Evolutionary conservation across 1,140 invertebrate genomes (phyloP).

Genomic region (Diachasmimorpha longicaudata): DNA sequence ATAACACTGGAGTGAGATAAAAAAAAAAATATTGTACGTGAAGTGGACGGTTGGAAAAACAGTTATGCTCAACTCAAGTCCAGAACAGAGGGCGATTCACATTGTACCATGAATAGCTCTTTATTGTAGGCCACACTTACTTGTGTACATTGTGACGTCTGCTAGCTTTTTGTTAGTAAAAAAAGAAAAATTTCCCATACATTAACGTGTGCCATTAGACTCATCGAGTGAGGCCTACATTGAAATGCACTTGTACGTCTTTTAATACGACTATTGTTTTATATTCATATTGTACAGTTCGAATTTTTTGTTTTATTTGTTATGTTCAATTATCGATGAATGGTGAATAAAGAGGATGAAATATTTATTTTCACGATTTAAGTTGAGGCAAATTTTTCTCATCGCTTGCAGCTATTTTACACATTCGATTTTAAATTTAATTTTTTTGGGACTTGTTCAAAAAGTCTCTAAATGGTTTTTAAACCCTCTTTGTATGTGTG

Average conservation of each 20-base stretch:
- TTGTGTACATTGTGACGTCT: constrained; percentile 14
- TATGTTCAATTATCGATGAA: neutral
- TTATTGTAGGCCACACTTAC: constrained; percentile 14
- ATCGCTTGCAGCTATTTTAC: neutral
- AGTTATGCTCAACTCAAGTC: constrained; percentile 1
- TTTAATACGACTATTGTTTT: neutral
- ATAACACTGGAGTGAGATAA: neutral
- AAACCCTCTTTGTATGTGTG: too few species aligned
- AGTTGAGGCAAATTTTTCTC: neutral
- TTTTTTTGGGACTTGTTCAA: too few species aligned
- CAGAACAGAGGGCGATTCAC: constrained; percentile 46
- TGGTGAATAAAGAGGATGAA: constrained; percentile 9
- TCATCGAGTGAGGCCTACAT: constrained; percentile 2
- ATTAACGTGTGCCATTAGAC: constrained; percentile 19
- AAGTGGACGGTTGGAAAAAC: neutral
- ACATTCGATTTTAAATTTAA: too few species aligned
- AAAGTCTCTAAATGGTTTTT: too few species aligned
- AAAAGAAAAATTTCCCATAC: neutral
- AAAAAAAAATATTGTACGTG: neutral
- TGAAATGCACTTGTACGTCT: neutral
- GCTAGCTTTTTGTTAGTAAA: neutral
- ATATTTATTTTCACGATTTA: constrained; percentile 8
- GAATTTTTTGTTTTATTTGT: neutral
- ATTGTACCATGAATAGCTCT: constrained; percentile 45
- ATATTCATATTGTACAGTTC: neutral